phyloP scores from a whole-genome alignment of 2,797 vertebrate species.

The Onychomys torridus region DNA sequence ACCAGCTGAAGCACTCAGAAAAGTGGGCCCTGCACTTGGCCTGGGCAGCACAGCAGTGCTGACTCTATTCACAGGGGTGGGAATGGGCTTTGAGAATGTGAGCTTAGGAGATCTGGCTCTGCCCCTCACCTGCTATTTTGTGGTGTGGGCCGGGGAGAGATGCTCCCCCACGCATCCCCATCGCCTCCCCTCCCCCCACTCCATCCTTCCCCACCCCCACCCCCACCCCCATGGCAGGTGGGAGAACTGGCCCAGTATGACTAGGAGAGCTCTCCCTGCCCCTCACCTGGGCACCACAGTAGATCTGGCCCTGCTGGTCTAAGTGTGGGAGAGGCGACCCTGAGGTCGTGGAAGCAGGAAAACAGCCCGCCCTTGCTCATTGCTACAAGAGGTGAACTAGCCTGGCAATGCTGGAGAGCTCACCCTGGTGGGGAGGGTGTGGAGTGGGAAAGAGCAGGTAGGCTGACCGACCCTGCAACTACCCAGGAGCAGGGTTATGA shows the following conservation, averaged over 20 bases:
- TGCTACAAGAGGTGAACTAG: not conserved
- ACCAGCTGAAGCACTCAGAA: not conserved
- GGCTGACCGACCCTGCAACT: not conserved
- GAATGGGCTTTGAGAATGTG: not conserved
- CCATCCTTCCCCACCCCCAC: too few relatives aligned
- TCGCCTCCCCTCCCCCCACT: too few relatives aligned
- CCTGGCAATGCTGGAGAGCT: not conserved
- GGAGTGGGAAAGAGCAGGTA: too few relatives aligned
- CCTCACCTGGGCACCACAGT: not conserved
- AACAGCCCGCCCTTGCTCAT: not conserved
- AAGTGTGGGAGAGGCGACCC: not conserved
- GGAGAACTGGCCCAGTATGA: not conserved
- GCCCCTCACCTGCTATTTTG: not conserved
- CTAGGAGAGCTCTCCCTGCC: not conserved
- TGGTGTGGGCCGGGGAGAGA: not conserved
- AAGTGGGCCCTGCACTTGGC: not conserved
- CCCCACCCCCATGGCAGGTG: not conserved
- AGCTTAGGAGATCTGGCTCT: not conserved
- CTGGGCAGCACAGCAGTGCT: not conserved
- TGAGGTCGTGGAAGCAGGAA: not conserved
- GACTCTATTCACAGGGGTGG: not conserved
- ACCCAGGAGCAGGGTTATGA: not conserved
- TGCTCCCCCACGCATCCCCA: too few relatives aligned
- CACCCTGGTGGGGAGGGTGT: not conserved
- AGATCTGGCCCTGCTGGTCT: not conserved